Base-by-base conservation (phyloP, 2,797 vertebrate species). In the Echeneis naucrates region DNA sequence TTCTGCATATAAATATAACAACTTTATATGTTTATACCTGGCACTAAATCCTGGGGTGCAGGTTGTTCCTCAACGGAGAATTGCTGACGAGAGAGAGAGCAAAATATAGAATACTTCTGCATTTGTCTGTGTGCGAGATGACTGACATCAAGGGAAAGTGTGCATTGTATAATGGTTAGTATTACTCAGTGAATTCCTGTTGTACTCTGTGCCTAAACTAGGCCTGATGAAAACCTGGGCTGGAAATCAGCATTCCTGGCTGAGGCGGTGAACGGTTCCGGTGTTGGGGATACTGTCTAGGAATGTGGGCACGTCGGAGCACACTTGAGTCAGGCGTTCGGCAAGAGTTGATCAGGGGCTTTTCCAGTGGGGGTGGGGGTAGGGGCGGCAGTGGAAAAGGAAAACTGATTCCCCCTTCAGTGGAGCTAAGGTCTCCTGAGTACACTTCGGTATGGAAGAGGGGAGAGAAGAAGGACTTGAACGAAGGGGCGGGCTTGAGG, bases 271-370 rank as follows among this genome's bases (percentile, higher is more conserved):
- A 91, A 83, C 10, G 70, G 73, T 89, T 90, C 88, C 77, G 79
- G 80, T 67, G 83, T 83, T 87, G 85, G 88, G 87, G 87, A 88
- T 88, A 86, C 86, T 90, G 90, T 92, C 89, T 89, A 88, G 89
- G 90, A 92, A 90, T 91, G 85, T 72, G 82, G 85, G 84, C 82
- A 77, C 72, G 75, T 83, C 42, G 68, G 30, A 86, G 76, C 75
- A 63, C 80, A 80, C 74, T 82, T 66, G 68, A 82, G 75, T 83
- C 71, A 71, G 75, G 56, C 44, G 13, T 72, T 65, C 45, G 9
- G 71, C 17, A 30, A 74, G 52, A 81, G 68, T 60, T 63, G 70
- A 78, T 79, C 23, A 38, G 72, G 71, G 73, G 77, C 80, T 89
- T 90, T 90, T 90, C 89, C 83, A 77, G 58, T 35, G 44, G n/a